Percentiles rank a stretch among this genome's conserved stretches.
phyloP scores from a whole-genome alignment of 2,113 vertebrate species.

The Menura novaehollandiae region DNA sequence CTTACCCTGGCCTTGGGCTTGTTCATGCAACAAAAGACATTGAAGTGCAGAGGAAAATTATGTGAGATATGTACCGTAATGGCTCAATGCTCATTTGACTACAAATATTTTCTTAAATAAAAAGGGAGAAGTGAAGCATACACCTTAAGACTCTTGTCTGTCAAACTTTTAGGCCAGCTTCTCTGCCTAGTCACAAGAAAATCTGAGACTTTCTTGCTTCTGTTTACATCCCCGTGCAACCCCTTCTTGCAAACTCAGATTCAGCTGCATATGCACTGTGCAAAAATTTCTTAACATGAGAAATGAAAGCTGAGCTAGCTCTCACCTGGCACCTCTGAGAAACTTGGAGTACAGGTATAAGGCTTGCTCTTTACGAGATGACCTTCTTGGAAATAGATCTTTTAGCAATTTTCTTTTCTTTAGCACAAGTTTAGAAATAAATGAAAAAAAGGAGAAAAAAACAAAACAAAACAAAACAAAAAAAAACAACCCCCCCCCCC shows the following conservation, averaged over 20 bases:
- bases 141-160: not conserved
- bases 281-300: not conserved
- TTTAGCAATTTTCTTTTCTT: not conserved
- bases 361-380: accelerated
- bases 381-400: accelerated
- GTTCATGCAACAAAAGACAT: not conserved
- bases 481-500: too few species aligned
- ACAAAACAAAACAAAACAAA: not conserved
- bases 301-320: not conserved
- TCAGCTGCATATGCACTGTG: not conserved
- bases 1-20: not conserved
- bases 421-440: not conserved
- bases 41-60: not conserved
- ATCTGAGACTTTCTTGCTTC: not conserved
- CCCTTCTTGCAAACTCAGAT: not conserved
- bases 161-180: not conserved
- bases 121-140: accelerated
- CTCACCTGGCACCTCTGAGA: not conserved
- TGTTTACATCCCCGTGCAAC: not conserved
- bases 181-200: not conserved
- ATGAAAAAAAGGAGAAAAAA: accelerated
- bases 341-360: not conserved
- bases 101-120: not conserved
- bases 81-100: not conserved
- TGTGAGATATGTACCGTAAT: not conserved